phyloP scores from a whole-genome alignment of 2,113 vertebrate species.

The Illadopsis cleaveri region DNA sequence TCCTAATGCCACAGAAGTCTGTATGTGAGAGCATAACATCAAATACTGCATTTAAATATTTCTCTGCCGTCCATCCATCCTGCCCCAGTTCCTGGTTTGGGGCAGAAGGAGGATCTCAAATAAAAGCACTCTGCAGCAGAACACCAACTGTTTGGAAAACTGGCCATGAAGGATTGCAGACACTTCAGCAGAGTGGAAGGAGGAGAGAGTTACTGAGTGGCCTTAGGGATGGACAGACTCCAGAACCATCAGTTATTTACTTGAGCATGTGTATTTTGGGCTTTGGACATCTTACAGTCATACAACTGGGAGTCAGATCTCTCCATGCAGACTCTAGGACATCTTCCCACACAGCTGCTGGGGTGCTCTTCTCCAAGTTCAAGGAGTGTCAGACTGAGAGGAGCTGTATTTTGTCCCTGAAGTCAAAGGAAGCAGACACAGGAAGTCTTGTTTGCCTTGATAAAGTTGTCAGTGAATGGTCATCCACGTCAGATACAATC shows the following conservation, averaged over 20 bases:
- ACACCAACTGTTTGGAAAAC: neutral
- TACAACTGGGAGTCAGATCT: neutral
- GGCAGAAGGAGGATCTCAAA: neutral
- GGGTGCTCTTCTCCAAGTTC: neutral
- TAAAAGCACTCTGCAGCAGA: neutral
- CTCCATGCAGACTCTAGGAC: neutral
- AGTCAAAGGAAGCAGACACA: neutral
- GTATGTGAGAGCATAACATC: neutral
- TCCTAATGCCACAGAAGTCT: neutral
- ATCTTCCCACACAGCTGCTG: neutral
- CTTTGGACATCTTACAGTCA: neutral
- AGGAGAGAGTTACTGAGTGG: neutral
- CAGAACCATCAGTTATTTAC: neutral
- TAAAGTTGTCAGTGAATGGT: neutral
- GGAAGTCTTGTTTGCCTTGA: neutral
- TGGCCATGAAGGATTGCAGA: neutral
- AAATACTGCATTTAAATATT: neutral
- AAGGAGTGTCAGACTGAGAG: neutral
- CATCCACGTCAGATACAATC: neutral
- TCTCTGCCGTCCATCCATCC: neutral
- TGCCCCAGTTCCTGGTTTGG: neutral
- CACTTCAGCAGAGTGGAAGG: neutral
- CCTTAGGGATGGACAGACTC: neutral
- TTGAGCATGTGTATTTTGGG: rapidly evolving
- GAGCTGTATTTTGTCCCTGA: neutral